These are phyloP conservation scores for Melanotaenia maccullochi DNA, from an alignment of 2,797 vertebrate genomes.

Conservation along the genomic window DNA sequence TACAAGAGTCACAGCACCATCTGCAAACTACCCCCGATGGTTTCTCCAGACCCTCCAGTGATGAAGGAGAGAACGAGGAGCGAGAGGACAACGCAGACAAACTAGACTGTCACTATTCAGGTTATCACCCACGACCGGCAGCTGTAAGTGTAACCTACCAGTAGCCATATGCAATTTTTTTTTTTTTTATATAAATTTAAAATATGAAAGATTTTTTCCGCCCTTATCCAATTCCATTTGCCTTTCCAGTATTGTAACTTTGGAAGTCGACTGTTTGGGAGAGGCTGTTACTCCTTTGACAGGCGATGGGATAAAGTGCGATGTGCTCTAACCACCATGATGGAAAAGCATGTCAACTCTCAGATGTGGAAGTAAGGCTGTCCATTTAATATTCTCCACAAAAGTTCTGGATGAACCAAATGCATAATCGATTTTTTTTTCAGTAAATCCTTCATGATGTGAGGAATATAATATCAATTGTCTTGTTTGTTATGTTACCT, in stretches of 20 bases:
- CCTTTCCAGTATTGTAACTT: constrained; percentile 94
- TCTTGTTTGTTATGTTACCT: neutral
- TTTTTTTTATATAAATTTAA: neutral
- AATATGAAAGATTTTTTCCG: neutral
- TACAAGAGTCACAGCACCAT: constrained; percentile 89
- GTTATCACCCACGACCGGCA: constrained; percentile 97
- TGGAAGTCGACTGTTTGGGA: constrained; percentile 95
- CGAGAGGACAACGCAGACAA: constrained; percentile 94
- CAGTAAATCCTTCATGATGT: neutral
- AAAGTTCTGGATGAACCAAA: neutral
- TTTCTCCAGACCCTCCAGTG: constrained; percentile 92
- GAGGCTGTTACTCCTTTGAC: constrained; percentile 94
- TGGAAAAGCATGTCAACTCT: constrained; percentile 97
- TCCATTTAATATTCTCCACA: constrained; percentile 33
- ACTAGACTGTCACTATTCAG: constrained; percentile 99
- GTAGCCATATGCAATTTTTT: neutral
- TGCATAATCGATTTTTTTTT: neutral
- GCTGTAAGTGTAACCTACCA: constrained; percentile 86
- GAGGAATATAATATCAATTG: neutral
- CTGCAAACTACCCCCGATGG: constrained; percentile 87
- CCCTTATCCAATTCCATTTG: neutral
- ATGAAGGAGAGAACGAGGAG: constrained; percentile 97
- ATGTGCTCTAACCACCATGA: constrained; percentile 93
- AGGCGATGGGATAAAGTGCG: constrained; percentile 94
- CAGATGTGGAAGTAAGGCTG: constrained; percentile 98